A percentile compares a stretch with the other conserved stretches of the same genome.
Conservation (phyloP, 2,797 vertebrate genomes). For the Peromyscus nudipes region DNA sequence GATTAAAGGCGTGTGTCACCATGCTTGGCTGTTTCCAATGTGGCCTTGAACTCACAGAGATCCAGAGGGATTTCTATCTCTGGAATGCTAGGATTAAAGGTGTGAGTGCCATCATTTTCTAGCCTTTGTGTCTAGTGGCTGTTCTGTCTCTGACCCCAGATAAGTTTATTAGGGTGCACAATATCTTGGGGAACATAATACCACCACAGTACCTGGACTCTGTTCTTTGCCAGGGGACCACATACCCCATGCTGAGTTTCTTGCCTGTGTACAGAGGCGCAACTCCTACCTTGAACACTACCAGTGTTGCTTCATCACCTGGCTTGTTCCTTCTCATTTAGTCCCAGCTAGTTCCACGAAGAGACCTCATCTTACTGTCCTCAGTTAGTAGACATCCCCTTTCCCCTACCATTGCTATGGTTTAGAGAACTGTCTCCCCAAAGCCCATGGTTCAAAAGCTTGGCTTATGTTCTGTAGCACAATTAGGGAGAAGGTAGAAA, state of each 20-base stretch:
- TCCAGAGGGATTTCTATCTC: too few relatives aligned
- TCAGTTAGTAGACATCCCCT: neutral
- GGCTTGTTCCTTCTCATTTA: neutral
- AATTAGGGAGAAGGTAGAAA: neutral
- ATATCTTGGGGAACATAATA: too few relatives aligned
- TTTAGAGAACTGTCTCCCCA: neutral
- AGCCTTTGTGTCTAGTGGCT: too few relatives aligned
- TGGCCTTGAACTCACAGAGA: too few relatives aligned
- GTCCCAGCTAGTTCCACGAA: neutral
- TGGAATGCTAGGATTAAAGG: too few relatives aligned
- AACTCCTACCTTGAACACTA: neutral
- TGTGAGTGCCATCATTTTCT: too few relatives aligned
- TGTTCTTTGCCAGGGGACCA: neutral
- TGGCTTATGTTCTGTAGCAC: neutral
- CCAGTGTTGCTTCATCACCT: neutral
- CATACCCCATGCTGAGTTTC: neutral
- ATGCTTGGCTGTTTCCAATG: too few relatives aligned
- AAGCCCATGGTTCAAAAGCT: neutral
- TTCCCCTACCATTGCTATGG: neutral
- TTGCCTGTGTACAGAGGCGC: neutral
- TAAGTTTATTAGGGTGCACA: too few relatives aligned
- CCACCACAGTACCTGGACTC: neutral
- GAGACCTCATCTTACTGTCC: neutral
- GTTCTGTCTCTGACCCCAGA: too few relatives aligned
- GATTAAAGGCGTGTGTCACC: too few relatives aligned